A percentile compares a stretch with the other conserved stretches of the same genome.
Conservation (phyloP, 2,113 vertebrate genomes). For the Acrocephalus kingi region DNA sequence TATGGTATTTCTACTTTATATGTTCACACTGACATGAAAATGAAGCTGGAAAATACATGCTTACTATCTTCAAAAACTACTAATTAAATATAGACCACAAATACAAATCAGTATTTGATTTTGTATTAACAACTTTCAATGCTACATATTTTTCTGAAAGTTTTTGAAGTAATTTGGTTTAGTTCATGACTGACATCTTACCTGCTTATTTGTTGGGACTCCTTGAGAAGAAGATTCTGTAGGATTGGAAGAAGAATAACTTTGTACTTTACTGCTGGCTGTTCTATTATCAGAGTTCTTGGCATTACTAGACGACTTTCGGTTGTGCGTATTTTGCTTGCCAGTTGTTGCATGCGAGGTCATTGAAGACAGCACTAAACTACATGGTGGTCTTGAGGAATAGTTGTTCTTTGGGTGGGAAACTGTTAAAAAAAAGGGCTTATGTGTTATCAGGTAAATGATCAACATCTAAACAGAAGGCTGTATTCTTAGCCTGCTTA, state of each 20-base stretch:
- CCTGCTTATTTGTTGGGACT: slow-evolving; percentile 70
- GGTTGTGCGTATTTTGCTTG: slow-evolving; percentile 55
- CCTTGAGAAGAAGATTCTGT: slow-evolving; percentile 63
- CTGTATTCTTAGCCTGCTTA: not conserved
- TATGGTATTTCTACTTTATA: not conserved
- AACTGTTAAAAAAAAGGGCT: slow-evolving; percentile 57
- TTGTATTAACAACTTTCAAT: not conserved
- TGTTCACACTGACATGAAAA: not conserved
- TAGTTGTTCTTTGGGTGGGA: slow-evolving; percentile 83
- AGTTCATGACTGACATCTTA: slow-evolving; percentile 7
- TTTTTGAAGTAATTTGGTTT: not conserved
- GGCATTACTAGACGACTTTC: slow-evolving; percentile 60
- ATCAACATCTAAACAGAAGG: not conserved
- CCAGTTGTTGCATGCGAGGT: slow-evolving; percentile 14
- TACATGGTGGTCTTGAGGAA: slow-evolving; percentile 74
- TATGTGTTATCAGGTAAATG: not conserved
- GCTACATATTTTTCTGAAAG: not conserved
- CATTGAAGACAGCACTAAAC: slow-evolving; percentile 63
- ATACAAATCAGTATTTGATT: not conserved
- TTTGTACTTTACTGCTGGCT: slow-evolving; percentile 42
- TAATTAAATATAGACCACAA: not conserved
- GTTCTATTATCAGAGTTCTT: slow-evolving; percentile 69
- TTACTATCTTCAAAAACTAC: not conserved
- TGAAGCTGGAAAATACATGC: not conserved
- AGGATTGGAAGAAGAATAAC: slow-evolving; percentile 33